Conservation (phyloP, 2,113 vertebrate species). For the Ranitomeya imitator region DNA sequence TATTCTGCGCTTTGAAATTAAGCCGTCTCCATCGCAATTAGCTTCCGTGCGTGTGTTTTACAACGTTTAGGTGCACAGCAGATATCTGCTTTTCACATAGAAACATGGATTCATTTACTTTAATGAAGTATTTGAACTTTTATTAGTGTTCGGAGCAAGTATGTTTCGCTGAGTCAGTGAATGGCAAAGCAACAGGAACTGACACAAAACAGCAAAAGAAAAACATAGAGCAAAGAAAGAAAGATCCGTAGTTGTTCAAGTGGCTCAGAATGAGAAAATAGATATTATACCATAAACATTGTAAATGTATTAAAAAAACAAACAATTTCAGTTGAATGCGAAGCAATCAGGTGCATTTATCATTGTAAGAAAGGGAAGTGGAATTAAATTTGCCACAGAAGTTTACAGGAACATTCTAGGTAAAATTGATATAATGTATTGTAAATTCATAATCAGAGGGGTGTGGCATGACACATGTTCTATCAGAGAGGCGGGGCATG, state of each 20-base stretch:
- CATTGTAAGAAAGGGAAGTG: not conserved
- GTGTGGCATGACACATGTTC: no score
- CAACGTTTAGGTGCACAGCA: not conserved
- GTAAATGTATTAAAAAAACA: not conserved
- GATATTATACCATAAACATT: not conserved
- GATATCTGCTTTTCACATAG: not conserved
- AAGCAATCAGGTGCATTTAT: not conserved
- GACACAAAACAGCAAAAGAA: not conserved
- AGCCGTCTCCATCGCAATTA: conserved; percentile 4
- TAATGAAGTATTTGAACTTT: conserved; percentile 28
- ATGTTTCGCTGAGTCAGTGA: not conserved
- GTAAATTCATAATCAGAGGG: no score
- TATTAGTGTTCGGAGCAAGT: not conserved
- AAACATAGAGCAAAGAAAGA: not conserved
- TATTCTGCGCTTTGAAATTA: conserved; percentile 1
- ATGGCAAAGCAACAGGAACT: not conserved
- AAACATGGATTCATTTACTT: not conserved
- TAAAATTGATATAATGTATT: no score
- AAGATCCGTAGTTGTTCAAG: not conserved
- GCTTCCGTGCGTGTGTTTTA: conserved; percentile 11
- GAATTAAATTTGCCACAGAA: not conserved
- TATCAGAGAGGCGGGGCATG: no score
- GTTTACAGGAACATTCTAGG: no score
- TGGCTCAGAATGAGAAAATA: not conserved
- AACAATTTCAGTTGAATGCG: not conserved